A percentile compares a stretch with the other conserved stretches of the same genome.
Evolutionary conservation across 1,140 invertebrate species (phyloP).

Genomic region (Drosophila parabipectinata): DNA sequence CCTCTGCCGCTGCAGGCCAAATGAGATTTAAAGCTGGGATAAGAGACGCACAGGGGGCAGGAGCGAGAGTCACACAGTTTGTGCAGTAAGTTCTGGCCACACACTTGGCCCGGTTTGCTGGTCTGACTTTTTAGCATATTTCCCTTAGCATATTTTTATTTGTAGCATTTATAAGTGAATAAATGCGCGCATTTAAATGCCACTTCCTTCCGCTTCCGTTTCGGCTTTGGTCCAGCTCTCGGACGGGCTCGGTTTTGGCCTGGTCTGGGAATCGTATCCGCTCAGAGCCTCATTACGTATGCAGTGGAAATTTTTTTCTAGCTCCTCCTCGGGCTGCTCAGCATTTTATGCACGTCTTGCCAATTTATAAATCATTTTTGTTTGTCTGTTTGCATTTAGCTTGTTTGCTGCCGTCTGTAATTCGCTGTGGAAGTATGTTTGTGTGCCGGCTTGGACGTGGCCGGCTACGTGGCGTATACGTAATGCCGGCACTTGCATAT

Average conservation of each 20-base stretch:
- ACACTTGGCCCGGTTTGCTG: constrained; percentile 68
- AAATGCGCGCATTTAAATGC: constrained; percentile 81
- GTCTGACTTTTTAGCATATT: constrained; percentile 75
- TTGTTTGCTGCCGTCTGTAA: constrained; percentile 53
- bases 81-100: constrained; percentile 55
- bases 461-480: constrained; percentile 71
- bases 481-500: constrained; percentile 59
- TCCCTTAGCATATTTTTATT: constrained; percentile 78
- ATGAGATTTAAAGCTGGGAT: constrained; percentile 75
- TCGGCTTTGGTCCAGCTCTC: constrained; percentile 31
- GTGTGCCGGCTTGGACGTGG: constrained; percentile 54
- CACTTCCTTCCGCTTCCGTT: constrained; percentile 57
- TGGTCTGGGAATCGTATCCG: constrained; percentile 44
- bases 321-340: constrained; percentile 48
- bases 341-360: constrained; percentile 80
- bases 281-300: constrained; percentile 72
- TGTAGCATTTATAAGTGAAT: constrained; percentile 82
- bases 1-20: constrained; percentile 71
- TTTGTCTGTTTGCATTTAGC: constrained; percentile 80
- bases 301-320: constrained; percentile 73
- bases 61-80: constrained; percentile 11
- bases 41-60: not conserved
- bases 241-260: constrained; percentile 10
- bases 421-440: not conserved
- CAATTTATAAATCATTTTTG: constrained; percentile 83